Conservation (phyloP, 2,888 invertebrate species). For the Hydriomena furcata region DNA sequence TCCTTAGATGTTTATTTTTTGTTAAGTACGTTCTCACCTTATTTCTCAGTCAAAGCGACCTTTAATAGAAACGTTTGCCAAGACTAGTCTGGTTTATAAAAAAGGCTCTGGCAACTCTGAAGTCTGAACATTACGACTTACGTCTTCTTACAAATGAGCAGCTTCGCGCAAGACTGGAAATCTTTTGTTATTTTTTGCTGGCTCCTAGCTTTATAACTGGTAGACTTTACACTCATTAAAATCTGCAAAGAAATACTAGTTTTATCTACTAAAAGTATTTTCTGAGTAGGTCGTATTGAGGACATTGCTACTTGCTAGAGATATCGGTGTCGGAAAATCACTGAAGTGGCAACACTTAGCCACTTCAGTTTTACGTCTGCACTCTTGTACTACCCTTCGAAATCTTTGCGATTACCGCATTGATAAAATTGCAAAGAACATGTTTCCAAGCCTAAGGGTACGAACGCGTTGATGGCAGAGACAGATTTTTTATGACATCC, state of each 20-base stretch:
- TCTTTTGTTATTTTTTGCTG: constrained; percentile 24
- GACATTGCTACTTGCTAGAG: constrained; percentile 34
- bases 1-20: constrained; percentile 14
- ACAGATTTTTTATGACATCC: constrained; percentile 38
- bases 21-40: constrained; percentile 4
- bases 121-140: constrained; percentile 20
- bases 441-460: constrained; percentile 29
- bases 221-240: constrained; percentile 28
- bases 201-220: constrained; percentile 14
- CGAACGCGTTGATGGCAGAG: constrained; percentile 37
- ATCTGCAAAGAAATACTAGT: constrained; percentile 19
- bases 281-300: constrained; percentile 30
- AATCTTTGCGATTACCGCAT: constrained; percentile 47
- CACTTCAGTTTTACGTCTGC: constrained; percentile 40
- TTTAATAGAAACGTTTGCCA: constrained; percentile 11
- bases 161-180: constrained; percentile 15
- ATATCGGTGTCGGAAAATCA: constrained; percentile 46
- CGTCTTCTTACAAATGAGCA: constrained; percentile 30
- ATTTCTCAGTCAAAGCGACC: neutral
- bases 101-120: constrained; percentile 18
- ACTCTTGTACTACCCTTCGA: constrained; percentile 31
- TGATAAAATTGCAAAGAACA: constrained; percentile 41
- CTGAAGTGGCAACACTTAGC: constrained; percentile 39
- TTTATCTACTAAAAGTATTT: constrained; percentile 15
- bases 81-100: constrained; percentile 16